Evolutionary conservation across 2,888 invertebrate genomes (phyloP).

Genomic region (Pollenia labialis): DNA sequence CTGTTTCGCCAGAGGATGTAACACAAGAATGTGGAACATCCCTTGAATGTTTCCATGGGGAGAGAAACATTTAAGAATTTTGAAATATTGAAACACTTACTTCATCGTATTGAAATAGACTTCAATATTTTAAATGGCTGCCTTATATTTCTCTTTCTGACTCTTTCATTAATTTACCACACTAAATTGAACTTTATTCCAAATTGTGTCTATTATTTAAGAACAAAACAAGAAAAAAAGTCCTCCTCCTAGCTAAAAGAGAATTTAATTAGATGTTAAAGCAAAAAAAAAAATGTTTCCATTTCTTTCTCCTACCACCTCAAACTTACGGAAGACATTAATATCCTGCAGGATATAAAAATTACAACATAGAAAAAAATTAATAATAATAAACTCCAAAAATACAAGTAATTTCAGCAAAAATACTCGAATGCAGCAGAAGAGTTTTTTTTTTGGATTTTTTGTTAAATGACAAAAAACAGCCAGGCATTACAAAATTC

Average conservation of each 20-base stretch:
- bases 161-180: too few species aligned
- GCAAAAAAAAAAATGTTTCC: conserved; percentile 2
- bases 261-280: conserved; percentile 56
- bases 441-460: not conserved
- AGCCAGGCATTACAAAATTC: conserved; percentile 4
- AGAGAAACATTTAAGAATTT: too few species aligned
- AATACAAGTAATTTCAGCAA: conserved; percentile 40
- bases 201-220: too few species aligned
- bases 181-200: too few species aligned
- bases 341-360: conserved; percentile 65
- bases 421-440: conserved; percentile 28
- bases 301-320: not conserved
- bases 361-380: conserved; percentile 33
- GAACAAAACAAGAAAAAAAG: too few species aligned
- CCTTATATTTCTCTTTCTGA: too few species aligned
- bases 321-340: conserved; percentile 59
- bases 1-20: too few species aligned
- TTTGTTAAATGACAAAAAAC: conserved; percentile 8
- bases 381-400: conserved; percentile 44
- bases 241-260: conserved; percentile 26
- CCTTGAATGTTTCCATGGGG: too few species aligned
- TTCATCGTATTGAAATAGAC: too few species aligned
- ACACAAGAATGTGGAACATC: too few species aligned
- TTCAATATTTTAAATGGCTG: too few species aligned
- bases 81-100: too few species aligned